Percentiles rank a stretch among this genome's conserved stretches.
These are phyloP conservation scores for Melitaea cinxia DNA, from an alignment of 1,140 invertebrate genomes.

Conservation along the genomic window DNA sequence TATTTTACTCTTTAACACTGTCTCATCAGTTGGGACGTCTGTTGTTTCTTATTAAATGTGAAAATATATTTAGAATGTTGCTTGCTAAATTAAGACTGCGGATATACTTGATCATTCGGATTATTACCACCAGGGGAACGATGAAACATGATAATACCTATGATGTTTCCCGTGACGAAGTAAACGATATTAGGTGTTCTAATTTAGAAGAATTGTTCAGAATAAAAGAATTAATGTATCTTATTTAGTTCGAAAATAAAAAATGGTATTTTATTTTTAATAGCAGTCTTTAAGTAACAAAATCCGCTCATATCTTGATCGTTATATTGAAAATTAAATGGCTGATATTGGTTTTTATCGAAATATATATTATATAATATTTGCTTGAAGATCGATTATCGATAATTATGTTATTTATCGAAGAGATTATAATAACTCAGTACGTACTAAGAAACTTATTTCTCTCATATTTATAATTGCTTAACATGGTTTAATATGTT, in stretches of 20 bases:
- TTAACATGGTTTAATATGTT: slow-evolving; percentile 50
- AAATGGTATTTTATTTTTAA: neutral
- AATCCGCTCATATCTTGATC: neutral
- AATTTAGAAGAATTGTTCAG: neutral
- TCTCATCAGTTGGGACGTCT: slow-evolving; percentile 18
- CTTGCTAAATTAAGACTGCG: slow-evolving; percentile 16
- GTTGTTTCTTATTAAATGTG: slow-evolving; percentile 17
- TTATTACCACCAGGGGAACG: too few species aligned
- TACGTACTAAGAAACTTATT: slow-evolving; percentile 21
- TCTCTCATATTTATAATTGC: slow-evolving; percentile 27
- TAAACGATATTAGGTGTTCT: neutral
- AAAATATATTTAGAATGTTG: slow-evolving; percentile 15
- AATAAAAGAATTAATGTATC: neutral
- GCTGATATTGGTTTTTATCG: neutral
- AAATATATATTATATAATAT: neutral
- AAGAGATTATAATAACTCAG: slow-evolving; percentile 10
- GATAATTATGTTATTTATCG: slow-evolving; percentile 4
- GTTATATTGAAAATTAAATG: neutral
- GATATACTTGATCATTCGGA: neutral
- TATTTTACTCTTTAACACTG: slow-evolving; percentile 17
- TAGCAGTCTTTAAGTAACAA: neutral
- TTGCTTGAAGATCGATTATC: neutral
- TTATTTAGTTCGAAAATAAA: neutral
- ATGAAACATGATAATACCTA: too few species aligned
- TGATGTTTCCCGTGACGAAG: neutral